Conservation (phyloP, 2,888 invertebrate genomes). For the Mamestra brassicae region DNA sequence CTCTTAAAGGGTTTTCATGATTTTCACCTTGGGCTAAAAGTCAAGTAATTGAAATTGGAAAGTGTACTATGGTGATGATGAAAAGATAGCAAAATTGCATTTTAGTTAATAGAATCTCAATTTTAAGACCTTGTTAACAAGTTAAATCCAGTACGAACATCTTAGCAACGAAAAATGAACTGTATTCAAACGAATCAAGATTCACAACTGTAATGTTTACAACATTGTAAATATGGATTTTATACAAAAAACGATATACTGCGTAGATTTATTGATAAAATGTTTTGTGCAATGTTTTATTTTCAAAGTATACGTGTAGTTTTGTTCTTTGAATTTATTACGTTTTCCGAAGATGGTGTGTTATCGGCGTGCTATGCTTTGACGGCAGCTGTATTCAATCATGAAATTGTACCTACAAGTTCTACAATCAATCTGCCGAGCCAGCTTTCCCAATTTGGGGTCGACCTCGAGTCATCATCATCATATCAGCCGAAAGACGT, state of each 20-base stretch:
- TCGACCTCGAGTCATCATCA: too few species aligned
- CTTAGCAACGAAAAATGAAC: background rate
- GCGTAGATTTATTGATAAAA: slow-evolving; percentile 20
- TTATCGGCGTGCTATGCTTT: slow-evolving; percentile 46
- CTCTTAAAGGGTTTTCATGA: background rate
- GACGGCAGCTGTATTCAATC: slow-evolving; percentile 16
- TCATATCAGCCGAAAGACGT: too few species aligned
- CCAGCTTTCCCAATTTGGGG: too few species aligned
- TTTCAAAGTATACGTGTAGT: slow-evolving; percentile 7
- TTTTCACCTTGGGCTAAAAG: background rate
- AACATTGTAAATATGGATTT: background rate
- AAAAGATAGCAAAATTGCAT: background rate
- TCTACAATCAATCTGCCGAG: background rate
- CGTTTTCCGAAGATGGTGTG: slow-evolving; percentile 29
- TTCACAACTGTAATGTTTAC: background rate
- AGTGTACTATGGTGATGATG: background rate
- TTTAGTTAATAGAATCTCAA: background rate
- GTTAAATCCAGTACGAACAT: too few species aligned
- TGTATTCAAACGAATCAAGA: background rate
- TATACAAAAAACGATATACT: background rate
- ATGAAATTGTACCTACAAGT: slow-evolving; percentile 27
- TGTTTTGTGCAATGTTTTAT: slow-evolving; percentile 27
- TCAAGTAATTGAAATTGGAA: background rate
- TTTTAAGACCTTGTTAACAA: background rate
- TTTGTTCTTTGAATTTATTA: slow-evolving; percentile 30